Evolutionary conservation across 2,888 invertebrate genomes (phyloP).

Genomic region (Drosophila prostipennis): DNA sequence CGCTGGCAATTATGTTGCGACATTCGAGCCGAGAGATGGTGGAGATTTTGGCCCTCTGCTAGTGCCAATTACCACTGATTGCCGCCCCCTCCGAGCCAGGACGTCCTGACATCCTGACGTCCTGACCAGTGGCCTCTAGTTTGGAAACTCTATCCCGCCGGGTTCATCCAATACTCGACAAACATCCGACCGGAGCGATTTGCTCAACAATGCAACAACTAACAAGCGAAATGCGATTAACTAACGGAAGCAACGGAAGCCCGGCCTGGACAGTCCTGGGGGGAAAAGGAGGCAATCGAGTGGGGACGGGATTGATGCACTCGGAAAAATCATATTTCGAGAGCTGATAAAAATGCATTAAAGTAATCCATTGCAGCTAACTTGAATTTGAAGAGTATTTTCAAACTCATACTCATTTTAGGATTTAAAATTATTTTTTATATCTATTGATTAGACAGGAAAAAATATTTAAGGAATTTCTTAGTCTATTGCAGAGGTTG

Average conservation of each 20-base stretch:
- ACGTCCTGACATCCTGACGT: neutral
- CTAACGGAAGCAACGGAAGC: constrained; percentile 48
- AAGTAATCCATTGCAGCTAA: too few species aligned
- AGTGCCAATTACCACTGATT: constrained; percentile 65
- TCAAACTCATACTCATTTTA: too few species aligned
- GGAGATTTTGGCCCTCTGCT: constrained; percentile 15
- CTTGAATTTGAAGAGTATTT: too few species aligned
- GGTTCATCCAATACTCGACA: constrained; percentile 36
- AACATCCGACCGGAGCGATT: constrained; percentile 52
- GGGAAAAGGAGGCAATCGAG: neutral
- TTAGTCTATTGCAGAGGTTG: too few species aligned
- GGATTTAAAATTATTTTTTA: too few species aligned
- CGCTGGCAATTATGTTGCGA: constrained; percentile 27
- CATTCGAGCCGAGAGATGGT: constrained; percentile 9
- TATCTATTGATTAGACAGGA: too few species aligned
- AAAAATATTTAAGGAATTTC: neutral
- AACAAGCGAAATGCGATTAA: constrained; percentile 63
- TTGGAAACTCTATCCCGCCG: constrained; percentile 32
- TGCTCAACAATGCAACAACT: constrained; percentile 64
- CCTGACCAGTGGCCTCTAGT: constrained; percentile 1
- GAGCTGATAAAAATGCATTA: neutral
- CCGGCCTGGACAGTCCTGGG: constrained; percentile 2
- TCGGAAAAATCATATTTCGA: neutral
- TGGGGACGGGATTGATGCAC: constrained; percentile 8
- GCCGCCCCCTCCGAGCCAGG: constrained; percentile 26